Conservation (phyloP, 64 coral and sea anemone genomes). For the Cladopsammia gracilis region DNA sequence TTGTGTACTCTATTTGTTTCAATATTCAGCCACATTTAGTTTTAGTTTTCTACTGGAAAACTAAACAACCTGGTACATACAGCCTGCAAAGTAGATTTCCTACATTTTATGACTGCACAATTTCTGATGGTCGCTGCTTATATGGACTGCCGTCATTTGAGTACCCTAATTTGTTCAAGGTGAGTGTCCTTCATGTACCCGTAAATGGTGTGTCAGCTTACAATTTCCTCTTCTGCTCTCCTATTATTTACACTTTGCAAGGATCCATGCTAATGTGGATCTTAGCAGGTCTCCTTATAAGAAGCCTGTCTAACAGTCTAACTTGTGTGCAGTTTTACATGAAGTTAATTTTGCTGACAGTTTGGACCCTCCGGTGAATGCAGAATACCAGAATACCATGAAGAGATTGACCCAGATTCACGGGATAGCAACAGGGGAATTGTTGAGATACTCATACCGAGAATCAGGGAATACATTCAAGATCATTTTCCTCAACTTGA, state of each 20-base stretch:
- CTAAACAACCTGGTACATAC: constrained; percentile 67
- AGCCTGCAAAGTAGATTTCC: constrained; percentile 70
- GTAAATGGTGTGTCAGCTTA: background rate
- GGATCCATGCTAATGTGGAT: too few species aligned
- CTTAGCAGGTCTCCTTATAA: too few species aligned
- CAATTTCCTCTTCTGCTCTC: background rate
- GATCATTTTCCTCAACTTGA: constrained; percentile 62
- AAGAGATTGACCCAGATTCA: constrained; percentile 36
- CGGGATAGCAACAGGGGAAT: constrained; percentile 2
- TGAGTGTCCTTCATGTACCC: background rate
- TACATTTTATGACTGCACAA: constrained; percentile 49
- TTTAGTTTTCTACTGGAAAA: constrained; percentile 75
- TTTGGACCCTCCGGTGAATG: constrained; percentile 12
- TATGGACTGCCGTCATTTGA: constrained; percentile 55
- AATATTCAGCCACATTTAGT: constrained; percentile 25
- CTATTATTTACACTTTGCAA: background rate
- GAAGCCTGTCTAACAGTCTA: too few species aligned
- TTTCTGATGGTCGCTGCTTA: background rate
- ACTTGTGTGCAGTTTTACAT: too few species aligned
- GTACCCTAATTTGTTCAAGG: constrained; percentile 71
- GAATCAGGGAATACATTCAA: constrained; percentile 11
- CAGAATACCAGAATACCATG: background rate
- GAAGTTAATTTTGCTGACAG: background rate
- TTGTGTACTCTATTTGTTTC: constrained; percentile 1
- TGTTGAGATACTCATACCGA: background rate